phyloP scores from a whole-genome alignment of 2,797 vertebrate species.

The Dermochelys coriacea region DNA sequence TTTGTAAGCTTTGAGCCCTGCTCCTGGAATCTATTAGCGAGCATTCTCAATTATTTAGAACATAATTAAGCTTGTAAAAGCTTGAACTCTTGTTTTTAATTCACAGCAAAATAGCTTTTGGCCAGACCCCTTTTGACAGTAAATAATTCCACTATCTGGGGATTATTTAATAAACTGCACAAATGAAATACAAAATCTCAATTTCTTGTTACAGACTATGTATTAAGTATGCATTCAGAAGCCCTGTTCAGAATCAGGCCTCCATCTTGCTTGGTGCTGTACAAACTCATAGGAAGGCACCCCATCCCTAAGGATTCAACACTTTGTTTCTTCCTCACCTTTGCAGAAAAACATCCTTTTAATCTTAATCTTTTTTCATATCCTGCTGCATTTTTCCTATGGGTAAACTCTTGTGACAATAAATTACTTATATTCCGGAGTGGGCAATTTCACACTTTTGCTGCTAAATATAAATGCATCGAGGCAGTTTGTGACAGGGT shows the following conservation, averaged over 20 bases:
- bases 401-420: background rate
- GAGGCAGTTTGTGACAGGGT: background rate
- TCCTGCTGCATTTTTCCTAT: background rate
- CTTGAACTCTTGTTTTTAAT: background rate
- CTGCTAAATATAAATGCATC: constrained; percentile 8
- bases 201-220: background rate
- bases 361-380: background rate
- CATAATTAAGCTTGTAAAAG: background rate
- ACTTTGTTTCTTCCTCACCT: background rate
- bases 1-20: background rate
- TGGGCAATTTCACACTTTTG: constrained; percentile 12
- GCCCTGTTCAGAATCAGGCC: background rate
- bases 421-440: background rate
- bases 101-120: background rate
- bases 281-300: background rate
- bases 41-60: background rate
- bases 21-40: background rate
- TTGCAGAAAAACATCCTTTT: background rate
- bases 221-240: background rate
- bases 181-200: background rate
- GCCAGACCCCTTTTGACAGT: background rate
- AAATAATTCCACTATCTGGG: constrained; percentile 32
- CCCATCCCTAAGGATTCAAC: background rate
- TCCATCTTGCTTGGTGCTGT: background rate
- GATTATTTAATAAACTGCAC: background rate